phyloP scores from a whole-genome alignment of 2,797 vertebrate genomes.

The Sciurus vulgaris region DNA sequence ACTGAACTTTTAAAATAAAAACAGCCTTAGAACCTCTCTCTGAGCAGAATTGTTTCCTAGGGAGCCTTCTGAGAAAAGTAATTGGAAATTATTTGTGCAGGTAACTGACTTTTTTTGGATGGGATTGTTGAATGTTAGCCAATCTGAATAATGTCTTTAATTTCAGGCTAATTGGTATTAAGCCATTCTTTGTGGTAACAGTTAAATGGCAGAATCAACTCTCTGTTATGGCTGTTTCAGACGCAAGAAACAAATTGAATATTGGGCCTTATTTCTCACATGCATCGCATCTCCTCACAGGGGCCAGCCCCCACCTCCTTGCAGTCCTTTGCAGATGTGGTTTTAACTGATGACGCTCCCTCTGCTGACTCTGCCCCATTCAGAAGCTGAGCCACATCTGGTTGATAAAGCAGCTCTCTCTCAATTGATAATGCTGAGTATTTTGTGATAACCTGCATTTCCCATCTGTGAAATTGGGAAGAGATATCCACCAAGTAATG shows the following conservation, averaged over 20 bases:
- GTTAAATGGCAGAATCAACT: background rate
- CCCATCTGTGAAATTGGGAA: background rate
- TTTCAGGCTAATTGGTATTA: background rate
- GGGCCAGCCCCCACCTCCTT: background rate
- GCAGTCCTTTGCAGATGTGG: background rate
- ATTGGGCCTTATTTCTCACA: no score
- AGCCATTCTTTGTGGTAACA: background rate
- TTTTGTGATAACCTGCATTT: background rate
- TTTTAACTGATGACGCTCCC: background rate
- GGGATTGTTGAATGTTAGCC: background rate
- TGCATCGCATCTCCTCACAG: no score
- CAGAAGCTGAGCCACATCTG: no score
- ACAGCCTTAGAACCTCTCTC: background rate
- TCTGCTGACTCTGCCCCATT: background rate
- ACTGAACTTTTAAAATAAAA: background rate
- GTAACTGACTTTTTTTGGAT: background rate
- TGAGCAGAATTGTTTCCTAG: background rate
- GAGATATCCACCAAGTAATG: background rate
- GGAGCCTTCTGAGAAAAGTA: background rate
- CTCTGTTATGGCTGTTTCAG: background rate
- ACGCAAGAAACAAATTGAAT: background rate
- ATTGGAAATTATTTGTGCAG: background rate
- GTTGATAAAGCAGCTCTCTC: background rate
- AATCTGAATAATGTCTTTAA: background rate
- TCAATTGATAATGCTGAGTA: background rate